phyloP scores from a whole-genome alignment of 92 coral and sea anemone species.

The Nematostella vectensis region DNA sequence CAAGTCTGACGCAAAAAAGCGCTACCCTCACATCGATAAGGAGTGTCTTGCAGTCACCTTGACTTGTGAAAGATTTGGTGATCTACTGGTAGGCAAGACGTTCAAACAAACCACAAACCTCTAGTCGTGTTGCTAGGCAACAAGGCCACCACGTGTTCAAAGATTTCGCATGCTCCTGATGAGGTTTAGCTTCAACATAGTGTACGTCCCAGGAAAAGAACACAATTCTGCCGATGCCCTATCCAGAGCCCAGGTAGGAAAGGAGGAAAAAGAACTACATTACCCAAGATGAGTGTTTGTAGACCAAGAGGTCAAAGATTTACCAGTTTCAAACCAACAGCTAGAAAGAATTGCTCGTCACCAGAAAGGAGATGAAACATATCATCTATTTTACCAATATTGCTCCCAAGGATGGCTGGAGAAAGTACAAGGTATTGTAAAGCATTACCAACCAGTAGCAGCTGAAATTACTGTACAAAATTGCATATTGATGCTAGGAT shows the following conservation, averaged over 20 bases:
- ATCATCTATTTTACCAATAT: too few species aligned
- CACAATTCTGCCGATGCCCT: slow-evolving; percentile 36
- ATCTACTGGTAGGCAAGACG: slow-evolving; percentile 33
- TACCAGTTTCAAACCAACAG: slow-evolving; percentile 9
- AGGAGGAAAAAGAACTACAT: slow-evolving; percentile 10
- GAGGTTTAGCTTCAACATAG: slow-evolving; percentile 27
- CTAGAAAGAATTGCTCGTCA: slow-evolving; percentile 1
- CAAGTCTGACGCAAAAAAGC: slow-evolving; percentile 23
- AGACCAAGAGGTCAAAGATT: slow-evolving; percentile 4
- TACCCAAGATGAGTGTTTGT: slow-evolving; percentile 5
- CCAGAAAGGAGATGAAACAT: too few species aligned
- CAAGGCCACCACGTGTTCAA: slow-evolving; percentile 41
- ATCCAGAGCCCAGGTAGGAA: slow-evolving; percentile 28
- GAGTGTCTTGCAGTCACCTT: slow-evolving; percentile 34
- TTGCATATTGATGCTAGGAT: too few species aligned
- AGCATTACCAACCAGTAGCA: too few species aligned
- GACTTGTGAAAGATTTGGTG: slow-evolving; percentile 45
- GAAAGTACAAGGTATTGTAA: too few species aligned
- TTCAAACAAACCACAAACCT: too few species aligned
- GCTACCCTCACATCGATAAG: slow-evolving; percentile 42
- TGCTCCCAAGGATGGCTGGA: too few species aligned
- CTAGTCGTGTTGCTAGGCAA: slow-evolving; percentile 28
- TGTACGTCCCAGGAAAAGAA: slow-evolving; percentile 35
- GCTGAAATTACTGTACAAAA: too few species aligned
- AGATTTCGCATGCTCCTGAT: slow-evolving; percentile 41